Conservation (phyloP, 2,797 vertebrate species). For the Otolemur crassicaudatus region DNA sequence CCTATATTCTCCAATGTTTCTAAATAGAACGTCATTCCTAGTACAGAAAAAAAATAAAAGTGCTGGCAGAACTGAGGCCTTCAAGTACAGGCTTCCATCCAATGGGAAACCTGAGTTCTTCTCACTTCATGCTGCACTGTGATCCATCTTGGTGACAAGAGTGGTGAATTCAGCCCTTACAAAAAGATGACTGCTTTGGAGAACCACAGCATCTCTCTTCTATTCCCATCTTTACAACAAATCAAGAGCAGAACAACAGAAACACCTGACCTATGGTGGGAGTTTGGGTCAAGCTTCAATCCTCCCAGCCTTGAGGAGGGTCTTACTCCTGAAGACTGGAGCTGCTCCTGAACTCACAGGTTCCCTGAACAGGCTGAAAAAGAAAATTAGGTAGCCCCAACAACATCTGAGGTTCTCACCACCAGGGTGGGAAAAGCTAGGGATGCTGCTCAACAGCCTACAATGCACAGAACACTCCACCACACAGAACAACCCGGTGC, state of each 20-base stretch:
- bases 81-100: not conserved
- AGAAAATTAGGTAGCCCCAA: not conserved
- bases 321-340: not conserved
- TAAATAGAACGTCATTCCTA: not conserved
- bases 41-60: not conserved
- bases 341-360: not conserved
- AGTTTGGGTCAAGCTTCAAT: not conserved
- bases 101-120: not conserved
- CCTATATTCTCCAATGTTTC: not conserved
- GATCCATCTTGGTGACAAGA: not conserved
- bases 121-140: no score
- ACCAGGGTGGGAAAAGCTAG: not conserved
- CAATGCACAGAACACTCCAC: not conserved
- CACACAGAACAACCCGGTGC: no score
- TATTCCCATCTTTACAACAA: not conserved
- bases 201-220: not conserved
- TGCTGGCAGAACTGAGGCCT: not conserved
- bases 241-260: not conserved
- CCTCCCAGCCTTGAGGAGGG: not conserved
- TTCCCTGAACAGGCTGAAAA: not conserved
- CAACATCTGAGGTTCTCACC: not conserved
- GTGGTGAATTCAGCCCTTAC: not conserved
- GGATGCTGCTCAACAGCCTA: no score
- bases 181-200: not conserved
- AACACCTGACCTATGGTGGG: not conserved